Evolutionary conservation across 2,888 invertebrate species (phyloP).

Genomic region (Falcaria lacertinaria): DNA sequence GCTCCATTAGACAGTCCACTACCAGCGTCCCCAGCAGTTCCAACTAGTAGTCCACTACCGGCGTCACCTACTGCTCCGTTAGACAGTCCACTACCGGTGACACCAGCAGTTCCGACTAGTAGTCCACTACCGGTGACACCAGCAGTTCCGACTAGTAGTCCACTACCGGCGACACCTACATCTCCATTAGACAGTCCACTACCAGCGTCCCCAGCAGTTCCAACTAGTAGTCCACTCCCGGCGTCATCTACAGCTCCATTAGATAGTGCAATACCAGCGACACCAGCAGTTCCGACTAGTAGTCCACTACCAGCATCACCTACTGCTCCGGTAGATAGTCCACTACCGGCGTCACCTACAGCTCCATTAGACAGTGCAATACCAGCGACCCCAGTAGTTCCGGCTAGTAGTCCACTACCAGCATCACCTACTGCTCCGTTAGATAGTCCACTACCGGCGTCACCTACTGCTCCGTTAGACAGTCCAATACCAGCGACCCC

Average conservation of each 20-base stretch:
- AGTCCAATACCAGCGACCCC: too few species aligned
- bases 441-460: too few species aligned
- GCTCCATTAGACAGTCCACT: not conserved
- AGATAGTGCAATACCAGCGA: not conserved
- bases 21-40: not conserved
- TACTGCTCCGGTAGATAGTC: constrained; percentile 4
- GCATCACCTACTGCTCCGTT: too few species aligned
- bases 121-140: not conserved
- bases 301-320: not conserved
- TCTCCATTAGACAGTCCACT: too few species aligned
- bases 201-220: too few species aligned
- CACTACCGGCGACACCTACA: too few species aligned
- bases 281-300: not conserved
- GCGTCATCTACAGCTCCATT: not conserved
- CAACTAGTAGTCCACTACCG: not conserved
- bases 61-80: not conserved
- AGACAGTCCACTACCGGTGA: not conserved
- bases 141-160: too few species aligned
- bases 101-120: not conserved
- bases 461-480: too few species aligned
- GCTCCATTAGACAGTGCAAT: not conserved
- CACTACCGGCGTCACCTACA: constrained; percentile 7
- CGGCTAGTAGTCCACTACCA: not conserved
- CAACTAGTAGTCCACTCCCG: not conserved
- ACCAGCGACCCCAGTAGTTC: not conserved